Percentiles rank a stretch among this genome's conserved stretches.
Evolutionary conservation across 2,113 vertebrate genomes (phyloP).

Genomic region (Poeciliopsis occidentalis): DNA sequence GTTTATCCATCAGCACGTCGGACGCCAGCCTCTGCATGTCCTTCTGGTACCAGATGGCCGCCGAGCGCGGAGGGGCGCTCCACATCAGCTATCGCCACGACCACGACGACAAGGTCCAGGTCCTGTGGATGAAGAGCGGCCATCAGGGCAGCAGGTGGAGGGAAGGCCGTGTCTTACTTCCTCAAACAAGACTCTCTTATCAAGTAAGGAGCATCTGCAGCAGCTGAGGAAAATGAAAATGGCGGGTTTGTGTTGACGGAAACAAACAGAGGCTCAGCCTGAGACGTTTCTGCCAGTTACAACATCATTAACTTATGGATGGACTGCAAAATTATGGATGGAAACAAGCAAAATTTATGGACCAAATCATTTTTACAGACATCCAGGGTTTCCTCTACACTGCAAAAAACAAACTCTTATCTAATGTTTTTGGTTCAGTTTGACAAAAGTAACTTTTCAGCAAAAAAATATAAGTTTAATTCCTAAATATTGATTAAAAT

Average conservation of each 20-base stretch:
- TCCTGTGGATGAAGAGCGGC: conserved; percentile 83
- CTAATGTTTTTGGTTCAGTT: too few species aligned
- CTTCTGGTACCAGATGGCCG: conserved; percentile 93
- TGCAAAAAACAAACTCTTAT: too few species aligned
- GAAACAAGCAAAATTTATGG: too few species aligned
- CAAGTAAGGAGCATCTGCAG: conserved; percentile 73
- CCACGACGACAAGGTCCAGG: conserved; percentile 58
- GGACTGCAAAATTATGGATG: too few species aligned
- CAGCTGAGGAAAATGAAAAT: neutral
- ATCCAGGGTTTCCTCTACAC: too few species aligned
- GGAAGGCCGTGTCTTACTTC: conserved; percentile 88
- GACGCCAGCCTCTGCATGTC: conserved; percentile 90
- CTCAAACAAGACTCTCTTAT: conserved; percentile 83
- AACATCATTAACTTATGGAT: too few species aligned
- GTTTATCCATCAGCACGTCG: conserved; percentile 81
- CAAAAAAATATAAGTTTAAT: too few species aligned
- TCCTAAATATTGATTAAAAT: too few species aligned
- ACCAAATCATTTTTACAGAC: too few species aligned
- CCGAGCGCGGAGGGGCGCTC: conserved; percentile 81
- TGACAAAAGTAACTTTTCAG: too few species aligned
- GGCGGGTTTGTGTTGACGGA: neutral
- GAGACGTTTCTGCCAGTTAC: too few species aligned
- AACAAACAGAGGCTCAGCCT: too few species aligned
- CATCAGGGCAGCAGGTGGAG: conserved; percentile 88
- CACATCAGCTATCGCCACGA: conserved; percentile 85